Conservation (phyloP, 1,140 invertebrate genomes). For the Pinna nobilis region DNA sequence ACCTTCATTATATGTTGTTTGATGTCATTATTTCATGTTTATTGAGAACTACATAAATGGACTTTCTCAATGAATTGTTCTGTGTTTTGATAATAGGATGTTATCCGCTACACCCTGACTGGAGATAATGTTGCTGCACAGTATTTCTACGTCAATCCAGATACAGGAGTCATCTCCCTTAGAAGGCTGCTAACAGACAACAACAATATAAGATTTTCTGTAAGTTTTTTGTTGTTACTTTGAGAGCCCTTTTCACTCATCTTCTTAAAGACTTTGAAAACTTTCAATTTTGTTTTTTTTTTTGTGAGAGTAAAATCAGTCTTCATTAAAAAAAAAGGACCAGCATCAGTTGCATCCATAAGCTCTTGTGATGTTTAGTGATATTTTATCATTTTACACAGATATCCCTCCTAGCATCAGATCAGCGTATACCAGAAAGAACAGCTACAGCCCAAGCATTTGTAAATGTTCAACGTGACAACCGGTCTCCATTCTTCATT, state of each 20-base stretch:
- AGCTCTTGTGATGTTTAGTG: too few species aligned
- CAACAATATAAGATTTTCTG: constrained; percentile 35
- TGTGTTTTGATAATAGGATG: constrained; percentile 1
- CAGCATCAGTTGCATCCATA: too few species aligned
- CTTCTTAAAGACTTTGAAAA: too few species aligned
- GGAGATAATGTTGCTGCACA: constrained; percentile 13
- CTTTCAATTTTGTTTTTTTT: too few species aligned
- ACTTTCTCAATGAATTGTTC: neutral
- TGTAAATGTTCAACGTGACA: constrained; percentile 50
- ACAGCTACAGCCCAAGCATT: constrained; percentile 44
- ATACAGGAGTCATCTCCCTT: constrained; percentile 43
- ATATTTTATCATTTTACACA: constrained; percentile 22
- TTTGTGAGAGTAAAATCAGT: too few species aligned
- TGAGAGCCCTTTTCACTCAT: too few species aligned
- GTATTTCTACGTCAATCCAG: constrained; percentile 45
- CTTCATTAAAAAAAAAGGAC: too few species aligned
- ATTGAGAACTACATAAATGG: too few species aligned
- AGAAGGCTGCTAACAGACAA: constrained; percentile 20
- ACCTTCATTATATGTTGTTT: too few species aligned
- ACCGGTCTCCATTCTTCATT: constrained; percentile 36
- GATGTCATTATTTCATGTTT: too few species aligned
- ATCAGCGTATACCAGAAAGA: constrained; percentile 53
- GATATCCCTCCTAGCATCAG: constrained; percentile 48
- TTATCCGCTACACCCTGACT: constrained; percentile 7
- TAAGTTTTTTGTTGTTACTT: too few species aligned